Evolutionary conservation across 2,113 vertebrate species (phyloP).

Genomic region (Epinephelus fuscoguttatus): DNA sequence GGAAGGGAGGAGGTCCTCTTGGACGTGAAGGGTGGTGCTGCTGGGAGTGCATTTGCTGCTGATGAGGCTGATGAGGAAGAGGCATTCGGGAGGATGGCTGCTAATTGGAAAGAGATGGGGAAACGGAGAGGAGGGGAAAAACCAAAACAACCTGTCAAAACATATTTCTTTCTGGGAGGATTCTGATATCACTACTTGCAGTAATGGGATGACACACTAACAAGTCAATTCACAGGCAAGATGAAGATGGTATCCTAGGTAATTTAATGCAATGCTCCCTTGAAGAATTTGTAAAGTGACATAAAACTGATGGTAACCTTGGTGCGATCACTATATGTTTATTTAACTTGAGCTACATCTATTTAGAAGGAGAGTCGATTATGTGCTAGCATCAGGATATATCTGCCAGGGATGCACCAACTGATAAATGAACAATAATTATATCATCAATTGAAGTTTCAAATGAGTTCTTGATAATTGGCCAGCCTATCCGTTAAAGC

Average conservation of each 20-base stretch:
- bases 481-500: constrained; percentile 30
- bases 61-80: constrained; percentile 86
- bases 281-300: background rate
- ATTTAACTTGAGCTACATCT: no score
- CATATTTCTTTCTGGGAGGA: constrained; percentile 31
- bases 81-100: constrained; percentile 88
- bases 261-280: background rate
- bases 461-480: constrained; percentile 58
- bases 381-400: background rate
- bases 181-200: constrained; percentile 34
- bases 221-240: constrained; percentile 48
- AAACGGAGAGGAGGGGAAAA: constrained; percentile 40
- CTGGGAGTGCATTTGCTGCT: constrained; percentile 81
- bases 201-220: constrained; percentile 31
- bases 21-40: constrained; percentile 86
- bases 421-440: constrained; percentile 27
- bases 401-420: background rate
- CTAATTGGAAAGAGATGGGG: constrained; percentile 78
- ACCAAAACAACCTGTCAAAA: constrained; percentile 59
- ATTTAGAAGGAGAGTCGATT: no score
- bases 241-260: background rate
- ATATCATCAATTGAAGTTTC: constrained; percentile 24
- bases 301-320: background rate
- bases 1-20: constrained; percentile 89
- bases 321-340: background rate